Conservation (phyloP, 1,140 invertebrate genomes). For the Leptonema lineaticorne region DNA sequence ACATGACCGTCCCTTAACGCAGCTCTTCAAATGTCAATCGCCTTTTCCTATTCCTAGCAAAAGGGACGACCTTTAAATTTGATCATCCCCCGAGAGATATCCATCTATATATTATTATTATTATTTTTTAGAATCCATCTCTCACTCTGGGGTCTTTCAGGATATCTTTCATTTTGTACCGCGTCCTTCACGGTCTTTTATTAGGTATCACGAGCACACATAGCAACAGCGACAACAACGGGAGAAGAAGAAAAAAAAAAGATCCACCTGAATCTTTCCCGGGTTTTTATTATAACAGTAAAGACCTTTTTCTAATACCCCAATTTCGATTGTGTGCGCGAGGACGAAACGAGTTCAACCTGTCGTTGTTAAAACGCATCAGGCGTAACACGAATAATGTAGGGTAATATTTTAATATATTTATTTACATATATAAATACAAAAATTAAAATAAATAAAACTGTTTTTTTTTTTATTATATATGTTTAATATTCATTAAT, state of each 20-base stretch:
- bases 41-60: conserved; percentile 1
- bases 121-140: not conserved
- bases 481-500: too few species aligned
- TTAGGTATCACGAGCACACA: not conserved
- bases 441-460: too few species aligned
- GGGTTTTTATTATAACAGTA: conserved; percentile 32
- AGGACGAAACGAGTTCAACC: conserved; percentile 16
- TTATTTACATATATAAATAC: too few species aligned
- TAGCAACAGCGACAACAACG: not conserved
- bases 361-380: not conserved
- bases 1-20: not conserved
- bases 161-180: too few species aligned
- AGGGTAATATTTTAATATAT: too few species aligned
- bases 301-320: conserved; percentile 25
- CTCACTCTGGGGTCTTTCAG: too few species aligned
- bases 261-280: conserved; percentile 28
- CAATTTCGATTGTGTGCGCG: not conserved
- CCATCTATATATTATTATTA: conserved; percentile 6
- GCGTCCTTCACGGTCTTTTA: conserved; percentile 30
- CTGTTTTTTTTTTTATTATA: too few species aligned
- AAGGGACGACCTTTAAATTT: conserved; percentile 26
- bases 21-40: conserved; percentile 20
- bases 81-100: conserved; percentile 21
- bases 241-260: conserved; percentile 16
- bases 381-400: not conserved